A percentile compares a stretch with the other conserved stretches of the same genome.
Conservation (phyloP, 2,888 invertebrate genomes). For the Octonoba sinensis region DNA sequence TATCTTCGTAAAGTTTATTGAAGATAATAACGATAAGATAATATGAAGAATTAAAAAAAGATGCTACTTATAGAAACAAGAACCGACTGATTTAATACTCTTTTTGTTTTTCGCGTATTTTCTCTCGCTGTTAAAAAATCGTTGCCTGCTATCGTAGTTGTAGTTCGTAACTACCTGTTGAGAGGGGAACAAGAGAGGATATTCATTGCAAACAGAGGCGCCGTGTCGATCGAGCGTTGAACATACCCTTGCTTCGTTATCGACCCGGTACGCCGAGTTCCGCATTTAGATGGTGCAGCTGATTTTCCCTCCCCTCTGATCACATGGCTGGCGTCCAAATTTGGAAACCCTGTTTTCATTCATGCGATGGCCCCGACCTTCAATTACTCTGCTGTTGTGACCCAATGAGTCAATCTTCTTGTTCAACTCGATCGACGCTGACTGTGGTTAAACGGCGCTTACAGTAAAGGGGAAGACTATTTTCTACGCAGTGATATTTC, state of each 20-base stretch:
- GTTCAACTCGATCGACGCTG: no score
- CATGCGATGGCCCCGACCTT: conserved; percentile 37
- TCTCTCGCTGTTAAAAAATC: neutral
- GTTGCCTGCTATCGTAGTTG: no score
- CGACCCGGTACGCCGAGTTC: conserved; percentile 11
- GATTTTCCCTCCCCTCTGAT: conserved; percentile 7
- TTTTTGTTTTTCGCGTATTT: neutral
- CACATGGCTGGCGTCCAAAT: conserved; percentile 34
- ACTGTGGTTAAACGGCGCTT: no score
- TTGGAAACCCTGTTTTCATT: conserved; percentile 40
- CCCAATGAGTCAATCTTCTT: neutral
- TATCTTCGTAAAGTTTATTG: no score
- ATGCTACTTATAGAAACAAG: no score
- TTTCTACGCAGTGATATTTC: no score
- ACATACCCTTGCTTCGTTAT: conserved; percentile 19
- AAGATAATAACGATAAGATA: no score
- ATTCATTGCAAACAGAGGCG: neutral
- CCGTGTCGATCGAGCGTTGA: neutral
- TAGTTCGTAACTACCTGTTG: conserved; percentile 23
- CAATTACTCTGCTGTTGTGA: conserved; percentile 4
- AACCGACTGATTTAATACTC: neutral
- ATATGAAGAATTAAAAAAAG: no score
- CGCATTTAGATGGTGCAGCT: conserved; percentile 50
- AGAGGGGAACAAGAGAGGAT: neutral
- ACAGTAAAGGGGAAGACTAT: no score